phyloP scores from a whole-genome alignment of 1,140 invertebrate genomes.

The Steinernema feltiae region DNA sequence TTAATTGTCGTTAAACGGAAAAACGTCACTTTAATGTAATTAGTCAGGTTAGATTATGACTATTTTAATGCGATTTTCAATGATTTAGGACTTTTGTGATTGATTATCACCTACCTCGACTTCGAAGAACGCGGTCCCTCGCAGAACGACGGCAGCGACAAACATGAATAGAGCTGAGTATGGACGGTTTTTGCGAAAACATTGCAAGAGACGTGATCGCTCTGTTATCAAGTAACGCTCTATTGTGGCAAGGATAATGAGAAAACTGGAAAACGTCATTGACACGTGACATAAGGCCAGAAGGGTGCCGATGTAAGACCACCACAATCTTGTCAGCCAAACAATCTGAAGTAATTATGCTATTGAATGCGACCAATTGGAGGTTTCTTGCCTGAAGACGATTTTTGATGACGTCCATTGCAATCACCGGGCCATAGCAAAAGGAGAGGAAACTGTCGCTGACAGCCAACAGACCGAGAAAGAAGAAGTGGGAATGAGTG shows the following conservation, averaged over 20 bases:
- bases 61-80: neutral
- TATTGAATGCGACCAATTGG: constrained; percentile 1
- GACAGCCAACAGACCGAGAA: constrained; percentile 36
- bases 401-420: constrained; percentile 42
- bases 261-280: constrained; percentile 37
- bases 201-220: constrained; percentile 23
- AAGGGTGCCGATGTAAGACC: constrained; percentile 30
- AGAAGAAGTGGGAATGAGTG: constrained; percentile 37
- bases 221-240: constrained; percentile 36
- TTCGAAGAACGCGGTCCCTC: constrained; percentile 34
- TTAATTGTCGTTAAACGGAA: no score
- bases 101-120: constrained; percentile 21
- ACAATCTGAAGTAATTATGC: constrained; percentile 19
- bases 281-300: constrained; percentile 34
- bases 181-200: constrained; percentile 21
- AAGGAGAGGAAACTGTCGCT: constrained; percentile 36
- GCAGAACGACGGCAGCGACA: constrained; percentile 28
- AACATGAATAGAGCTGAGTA: constrained; percentile 24
- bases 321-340: constrained; percentile 36
- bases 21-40: no score
- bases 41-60: no score
- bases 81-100: neutral
- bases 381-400: constrained; percentile 16
- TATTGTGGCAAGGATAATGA: constrained; percentile 40
- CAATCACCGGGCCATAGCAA: constrained; percentile 38